phyloP scores from a whole-genome alignment of 64 coral and sea anemone species.

The Dendrophyllia cribrosa region DNA sequence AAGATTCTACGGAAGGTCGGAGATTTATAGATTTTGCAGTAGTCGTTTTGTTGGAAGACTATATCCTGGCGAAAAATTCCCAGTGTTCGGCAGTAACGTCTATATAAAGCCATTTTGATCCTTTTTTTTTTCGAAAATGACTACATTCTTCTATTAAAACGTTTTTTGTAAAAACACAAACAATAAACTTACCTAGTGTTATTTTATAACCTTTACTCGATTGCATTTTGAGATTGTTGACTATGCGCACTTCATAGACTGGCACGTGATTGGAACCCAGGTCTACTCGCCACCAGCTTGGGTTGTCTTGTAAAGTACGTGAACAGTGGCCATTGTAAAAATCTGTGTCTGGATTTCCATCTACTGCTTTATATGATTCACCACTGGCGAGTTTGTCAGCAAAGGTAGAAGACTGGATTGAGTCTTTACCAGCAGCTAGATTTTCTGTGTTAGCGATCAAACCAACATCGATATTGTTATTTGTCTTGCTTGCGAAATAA shows the following conservation, averaged over 20 bases:
- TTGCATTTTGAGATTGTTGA: background rate
- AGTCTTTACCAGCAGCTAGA: background rate
- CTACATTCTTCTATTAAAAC: no score
- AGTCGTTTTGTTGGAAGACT: no score
- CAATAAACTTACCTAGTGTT: background rate
- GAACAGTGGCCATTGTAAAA: background rate
- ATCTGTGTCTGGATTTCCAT: background rate
- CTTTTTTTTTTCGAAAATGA: no score
- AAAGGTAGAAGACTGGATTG: background rate
- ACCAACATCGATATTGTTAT: background rate
- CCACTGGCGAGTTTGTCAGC: background rate
- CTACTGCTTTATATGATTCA: constrained; percentile 23
- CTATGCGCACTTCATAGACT: background rate
- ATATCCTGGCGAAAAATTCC: no score
- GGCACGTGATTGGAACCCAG: background rate
- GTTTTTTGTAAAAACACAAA: no score
- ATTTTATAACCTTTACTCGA: background rate
- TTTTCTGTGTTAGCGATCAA: background rate
- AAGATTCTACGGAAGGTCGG: no score
- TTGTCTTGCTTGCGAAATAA: no score
- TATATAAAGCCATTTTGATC: no score
- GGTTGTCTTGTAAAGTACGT: background rate
- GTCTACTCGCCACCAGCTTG: background rate
- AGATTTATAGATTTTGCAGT: no score
- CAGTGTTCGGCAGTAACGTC: no score